phyloP scores from a whole-genome alignment of 2,113 vertebrate species.

The Pelobates fuscus region DNA sequence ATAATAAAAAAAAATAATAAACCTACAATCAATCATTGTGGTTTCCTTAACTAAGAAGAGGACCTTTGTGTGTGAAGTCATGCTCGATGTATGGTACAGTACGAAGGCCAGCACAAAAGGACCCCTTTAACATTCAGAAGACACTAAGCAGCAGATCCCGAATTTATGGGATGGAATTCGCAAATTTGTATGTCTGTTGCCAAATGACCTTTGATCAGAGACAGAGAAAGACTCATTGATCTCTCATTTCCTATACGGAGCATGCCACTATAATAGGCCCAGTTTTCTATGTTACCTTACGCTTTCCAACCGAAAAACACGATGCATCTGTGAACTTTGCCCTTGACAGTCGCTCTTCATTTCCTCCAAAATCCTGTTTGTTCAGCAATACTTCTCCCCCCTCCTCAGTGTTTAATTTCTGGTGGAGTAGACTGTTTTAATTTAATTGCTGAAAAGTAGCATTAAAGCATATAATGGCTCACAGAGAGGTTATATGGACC shows the following conservation, averaged over 20 bases:
- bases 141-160: slow-evolving; percentile 9
- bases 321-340: slow-evolving; percentile 26
- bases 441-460: neutral
- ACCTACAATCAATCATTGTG: slow-evolving; percentile 7
- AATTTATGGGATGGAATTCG: slow-evolving; percentile 46
- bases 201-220: slow-evolving; percentile 38
- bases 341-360: slow-evolving; percentile 34
- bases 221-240: slow-evolving; percentile 38
- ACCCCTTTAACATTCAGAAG: slow-evolving; percentile 27
- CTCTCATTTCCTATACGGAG: slow-evolving; percentile 43
- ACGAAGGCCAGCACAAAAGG: slow-evolving; percentile 24
- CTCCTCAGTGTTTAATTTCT: neutral
- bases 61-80: slow-evolving; percentile 6
- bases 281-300: slow-evolving; percentile 29
- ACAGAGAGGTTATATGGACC: slow-evolving; percentile 12
- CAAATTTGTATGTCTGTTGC: slow-evolving; percentile 46
- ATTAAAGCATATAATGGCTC: neutral
- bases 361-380: slow-evolving; percentile 28
- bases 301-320: slow-evolving; percentile 11
- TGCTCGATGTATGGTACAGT: slow-evolving; percentile 23
- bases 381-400: slow-evolving; percentile 3
- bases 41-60: slow-evolving; percentile 24
- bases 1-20: neutral
- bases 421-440: neutral
- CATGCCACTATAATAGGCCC: slow-evolving; percentile 34